phyloP scores from a whole-genome alignment of 30 jellyfish, hydroid and myxozoan genomes.

The Aurelia aurita complex sp. Pacific region DNA sequence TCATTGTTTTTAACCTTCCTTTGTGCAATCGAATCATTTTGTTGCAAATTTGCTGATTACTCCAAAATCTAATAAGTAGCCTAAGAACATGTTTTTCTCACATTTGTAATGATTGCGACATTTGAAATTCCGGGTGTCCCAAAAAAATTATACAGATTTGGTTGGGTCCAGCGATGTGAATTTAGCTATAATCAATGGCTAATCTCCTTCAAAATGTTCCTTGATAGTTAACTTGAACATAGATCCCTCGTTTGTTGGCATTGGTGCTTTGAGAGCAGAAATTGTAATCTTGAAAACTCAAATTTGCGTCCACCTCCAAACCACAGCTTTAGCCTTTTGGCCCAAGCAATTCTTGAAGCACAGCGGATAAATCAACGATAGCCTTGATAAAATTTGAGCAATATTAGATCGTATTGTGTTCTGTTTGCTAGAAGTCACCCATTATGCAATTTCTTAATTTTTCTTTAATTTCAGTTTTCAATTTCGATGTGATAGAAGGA shows the following conservation, averaged over 20 bases:
- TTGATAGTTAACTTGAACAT: neutral
- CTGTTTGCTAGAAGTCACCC: no score
- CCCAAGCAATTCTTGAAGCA: slow-evolving; percentile 4
- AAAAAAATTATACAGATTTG: neutral
- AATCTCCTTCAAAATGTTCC: neutral
- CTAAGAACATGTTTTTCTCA: no score
- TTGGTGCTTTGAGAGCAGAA: neutral
- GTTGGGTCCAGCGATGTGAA: neutral
- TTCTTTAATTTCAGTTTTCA: neutral
- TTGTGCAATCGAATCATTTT: no score
- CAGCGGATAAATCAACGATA: neutral
- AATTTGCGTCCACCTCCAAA: slow-evolving; percentile 8
- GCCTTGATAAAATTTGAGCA: no score
- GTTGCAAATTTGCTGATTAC: no score
- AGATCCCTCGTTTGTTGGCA: neutral
- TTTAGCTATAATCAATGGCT: neutral
- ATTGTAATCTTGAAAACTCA: neutral
- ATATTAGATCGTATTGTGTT: no score
- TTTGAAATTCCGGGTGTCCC: neutral
- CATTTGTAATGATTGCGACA: neutral
- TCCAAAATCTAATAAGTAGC: no score
- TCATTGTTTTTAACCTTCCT: no score
- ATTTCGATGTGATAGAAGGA: neutral
- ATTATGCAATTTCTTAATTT: no score
- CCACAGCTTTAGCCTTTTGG: neutral